A percentile compares a stretch with the other conserved stretches of the same genome.
phyloP scores from a whole-genome alignment of 2,113 vertebrate genomes.

The Taxidea taxus region DNA sequence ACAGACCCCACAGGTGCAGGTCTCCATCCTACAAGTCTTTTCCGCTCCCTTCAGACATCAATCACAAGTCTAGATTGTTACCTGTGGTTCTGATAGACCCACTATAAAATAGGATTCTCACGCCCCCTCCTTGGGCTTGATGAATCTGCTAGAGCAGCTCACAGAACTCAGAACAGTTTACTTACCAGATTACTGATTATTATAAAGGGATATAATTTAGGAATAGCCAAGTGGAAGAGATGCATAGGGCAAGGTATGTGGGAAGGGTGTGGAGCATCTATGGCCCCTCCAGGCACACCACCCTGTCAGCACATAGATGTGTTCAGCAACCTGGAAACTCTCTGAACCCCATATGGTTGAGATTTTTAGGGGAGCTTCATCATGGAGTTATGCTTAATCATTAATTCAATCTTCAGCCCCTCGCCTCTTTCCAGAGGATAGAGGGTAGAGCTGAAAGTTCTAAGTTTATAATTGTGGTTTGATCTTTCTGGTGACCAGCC shows the following conservation, averaged over 20 bases:
- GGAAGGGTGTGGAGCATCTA: neutral
- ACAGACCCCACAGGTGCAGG: neutral
- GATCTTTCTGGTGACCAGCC: neutral
- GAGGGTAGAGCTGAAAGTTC: neutral
- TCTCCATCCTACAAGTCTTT: neutral
- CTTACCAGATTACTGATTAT: neutral
- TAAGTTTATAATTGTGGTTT: neutral
- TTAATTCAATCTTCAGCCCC: neutral
- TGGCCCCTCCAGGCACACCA: neutral
- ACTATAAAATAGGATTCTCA: neutral
- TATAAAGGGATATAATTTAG: neutral
- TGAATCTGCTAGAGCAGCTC: neutral
- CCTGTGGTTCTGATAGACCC: neutral
- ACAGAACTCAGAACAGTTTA: neutral
- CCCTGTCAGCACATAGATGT: neutral
- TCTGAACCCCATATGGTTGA: neutral
- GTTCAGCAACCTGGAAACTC: neutral
- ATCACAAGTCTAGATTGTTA: neutral
- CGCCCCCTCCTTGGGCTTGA: neutral
- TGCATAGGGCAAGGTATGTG: neutral
- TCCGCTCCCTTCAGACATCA: neutral
- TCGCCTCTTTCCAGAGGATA: neutral
- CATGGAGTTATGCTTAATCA: neutral
- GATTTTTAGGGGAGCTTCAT: neutral
- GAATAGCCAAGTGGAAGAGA: neutral